Evolutionary conservation across 1,140 invertebrate species (phyloP).

Genomic region (Adelges cooleyi): DNA sequence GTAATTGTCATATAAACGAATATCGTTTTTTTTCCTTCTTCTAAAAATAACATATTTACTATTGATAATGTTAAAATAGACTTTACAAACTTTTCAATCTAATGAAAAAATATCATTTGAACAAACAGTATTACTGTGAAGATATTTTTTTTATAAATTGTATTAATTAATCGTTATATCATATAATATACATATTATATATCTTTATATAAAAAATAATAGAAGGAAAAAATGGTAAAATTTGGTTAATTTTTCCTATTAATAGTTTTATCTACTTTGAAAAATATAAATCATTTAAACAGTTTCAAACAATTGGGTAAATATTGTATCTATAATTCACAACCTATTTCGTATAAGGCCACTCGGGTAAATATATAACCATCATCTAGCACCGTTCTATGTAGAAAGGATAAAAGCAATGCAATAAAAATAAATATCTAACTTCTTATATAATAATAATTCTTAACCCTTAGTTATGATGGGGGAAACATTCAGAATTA

Average conservation of each 20-base stretch:
- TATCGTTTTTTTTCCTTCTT: neutral
- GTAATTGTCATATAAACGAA: neutral
- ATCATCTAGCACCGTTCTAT: conserved; percentile 18
- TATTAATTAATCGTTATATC: neutral
- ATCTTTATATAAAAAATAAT: neutral
- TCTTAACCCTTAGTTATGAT: too few species aligned
- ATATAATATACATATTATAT: neutral
- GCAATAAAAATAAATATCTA: too few species aligned
- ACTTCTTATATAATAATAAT: too few species aligned
- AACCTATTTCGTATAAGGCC: neutral
- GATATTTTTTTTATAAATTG: too few species aligned
- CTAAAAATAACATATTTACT: neutral
- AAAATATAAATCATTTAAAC: neutral
- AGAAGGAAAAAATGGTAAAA: conserved; percentile 10
- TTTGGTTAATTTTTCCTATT: neutral
- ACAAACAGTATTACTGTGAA: too few species aligned
- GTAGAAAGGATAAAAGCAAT: conserved; percentile 4
- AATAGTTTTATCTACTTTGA: neutral
- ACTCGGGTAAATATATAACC: conserved; percentile 7
- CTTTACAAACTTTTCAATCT: neutral
- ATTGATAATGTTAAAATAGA: conserved; percentile 2
- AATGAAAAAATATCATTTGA: neutral
- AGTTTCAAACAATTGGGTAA: neutral
- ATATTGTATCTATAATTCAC: conserved; percentile 7
- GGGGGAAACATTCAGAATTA: too few species aligned